Percentiles rank a stretch among this genome's conserved stretches.
Evolutionary conservation across 2,113 vertebrate genomes (phyloP).

Genomic region (Nymphicus hollandicus): DNA sequence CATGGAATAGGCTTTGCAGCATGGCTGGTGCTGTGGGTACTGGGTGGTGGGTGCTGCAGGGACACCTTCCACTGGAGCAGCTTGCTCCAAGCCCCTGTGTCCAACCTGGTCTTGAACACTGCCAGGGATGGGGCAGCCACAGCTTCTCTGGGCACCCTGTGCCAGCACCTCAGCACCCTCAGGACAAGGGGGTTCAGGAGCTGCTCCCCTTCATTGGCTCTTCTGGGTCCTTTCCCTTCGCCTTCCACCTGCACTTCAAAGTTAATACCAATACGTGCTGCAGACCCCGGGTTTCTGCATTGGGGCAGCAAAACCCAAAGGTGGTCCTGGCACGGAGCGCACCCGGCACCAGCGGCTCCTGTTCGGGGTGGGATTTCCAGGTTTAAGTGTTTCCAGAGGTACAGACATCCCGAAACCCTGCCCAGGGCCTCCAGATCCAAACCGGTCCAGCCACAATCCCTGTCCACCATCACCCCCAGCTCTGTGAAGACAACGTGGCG

Average conservation of each 20-base stretch:
- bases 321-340: not conserved
- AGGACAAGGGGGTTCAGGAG: not conserved
- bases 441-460: not conserved
- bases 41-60: not conserved
- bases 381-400: not conserved
- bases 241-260: not conserved
- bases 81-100: not conserved
- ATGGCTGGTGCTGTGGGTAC: not conserved
- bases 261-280: not conserved
- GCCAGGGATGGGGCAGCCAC: not conserved
- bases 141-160: not conserved
- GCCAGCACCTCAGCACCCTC: not conserved
- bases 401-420: not conserved
- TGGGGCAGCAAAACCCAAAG: not conserved
- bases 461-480: not conserved
- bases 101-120: not conserved
- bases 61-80: not conserved
- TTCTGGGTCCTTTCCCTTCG: not conserved
- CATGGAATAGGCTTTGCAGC: not conserved
- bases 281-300: not conserved
- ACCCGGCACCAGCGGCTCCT: accelerated
- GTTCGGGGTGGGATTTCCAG: not conserved
- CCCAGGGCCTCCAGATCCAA: not conserved
- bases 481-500: accelerated
- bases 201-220: not conserved